Conservation (phyloP, 1,140 invertebrate genomes). For the Leptinotarsa lineolata region DNA sequence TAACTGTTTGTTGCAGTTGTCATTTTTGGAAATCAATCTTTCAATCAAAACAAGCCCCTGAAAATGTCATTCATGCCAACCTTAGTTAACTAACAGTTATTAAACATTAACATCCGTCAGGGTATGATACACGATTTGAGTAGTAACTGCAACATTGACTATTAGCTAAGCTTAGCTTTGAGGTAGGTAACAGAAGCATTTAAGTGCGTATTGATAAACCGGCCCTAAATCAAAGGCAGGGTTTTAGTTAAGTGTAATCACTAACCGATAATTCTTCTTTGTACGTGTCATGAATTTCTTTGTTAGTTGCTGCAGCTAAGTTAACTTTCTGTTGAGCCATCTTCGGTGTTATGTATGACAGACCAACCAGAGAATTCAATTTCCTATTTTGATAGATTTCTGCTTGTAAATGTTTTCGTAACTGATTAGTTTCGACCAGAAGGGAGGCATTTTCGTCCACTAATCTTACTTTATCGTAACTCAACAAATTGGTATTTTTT, state of each 20-base stretch:
- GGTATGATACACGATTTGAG: too few relatives aligned
- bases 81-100: too few relatives aligned
- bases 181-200: too few relatives aligned
- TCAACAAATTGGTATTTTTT: constrained; percentile 42
- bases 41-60: too few relatives aligned
- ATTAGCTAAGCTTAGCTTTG: too few relatives aligned
- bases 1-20: too few relatives aligned
- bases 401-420: constrained; percentile 70
- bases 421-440: constrained; percentile 74
- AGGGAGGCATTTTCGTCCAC: constrained; percentile 76
- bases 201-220: too few relatives aligned
- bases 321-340: constrained; percentile 64
- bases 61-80: too few relatives aligned
- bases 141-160: too few relatives aligned
- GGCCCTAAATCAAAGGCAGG: too few relatives aligned
- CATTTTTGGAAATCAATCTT: too few relatives aligned
- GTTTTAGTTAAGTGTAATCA: not conserved
- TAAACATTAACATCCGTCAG: too few relatives aligned
- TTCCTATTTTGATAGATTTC: constrained; percentile 66
- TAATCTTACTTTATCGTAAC: constrained; percentile 52
- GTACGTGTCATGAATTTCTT: constrained; percentile 66
- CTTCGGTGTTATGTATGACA: constrained; percentile 60
- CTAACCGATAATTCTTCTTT: constrained; percentile 60
- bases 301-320: constrained; percentile 64
- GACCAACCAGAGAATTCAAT: constrained; percentile 73